phyloP scores from a whole-genome alignment of 2,113 vertebrate genomes.

The Lates calcarifer region DNA sequence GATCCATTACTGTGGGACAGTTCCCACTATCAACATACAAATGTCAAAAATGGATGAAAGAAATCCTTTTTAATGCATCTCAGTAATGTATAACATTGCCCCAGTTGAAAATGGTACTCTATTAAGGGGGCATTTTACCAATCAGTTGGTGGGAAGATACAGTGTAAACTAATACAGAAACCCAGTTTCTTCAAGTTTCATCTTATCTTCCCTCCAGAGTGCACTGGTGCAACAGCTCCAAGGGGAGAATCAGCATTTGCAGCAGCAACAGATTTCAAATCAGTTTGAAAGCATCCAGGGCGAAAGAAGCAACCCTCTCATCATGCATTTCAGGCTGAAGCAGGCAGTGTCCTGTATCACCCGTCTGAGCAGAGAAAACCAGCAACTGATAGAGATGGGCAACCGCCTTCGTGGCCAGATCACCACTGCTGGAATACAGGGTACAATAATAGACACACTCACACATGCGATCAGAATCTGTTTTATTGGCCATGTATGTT shows the following conservation, averaged over 20 bases:
- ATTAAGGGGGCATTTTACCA: not conserved
- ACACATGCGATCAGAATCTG: no score
- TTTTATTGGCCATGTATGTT: no score
- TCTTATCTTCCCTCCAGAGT: conserved; percentile 68
- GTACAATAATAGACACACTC: conserved; percentile 66
- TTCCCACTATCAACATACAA: not conserved
- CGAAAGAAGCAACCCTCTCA: conserved; percentile 4
- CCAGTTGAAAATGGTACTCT: not conserved
- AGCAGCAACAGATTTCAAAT: conserved; percentile 52
- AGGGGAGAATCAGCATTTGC: conserved; percentile 62
- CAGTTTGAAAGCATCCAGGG: not conserved
- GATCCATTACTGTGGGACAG: not conserved
- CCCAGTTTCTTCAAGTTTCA: not conserved
- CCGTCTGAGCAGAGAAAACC: conserved; percentile 86
- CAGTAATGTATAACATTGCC: not conserved
- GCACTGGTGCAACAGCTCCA: conserved; percentile 51
- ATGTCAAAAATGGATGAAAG: not conserved
- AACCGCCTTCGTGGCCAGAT: conserved; percentile 88
- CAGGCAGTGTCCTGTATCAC: conserved; percentile 85
- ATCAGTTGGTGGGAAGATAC: not conserved
- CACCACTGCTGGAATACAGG: conserved; percentile 63
- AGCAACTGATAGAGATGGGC: conserved; percentile 90
- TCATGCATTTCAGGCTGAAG: conserved; percentile 83
- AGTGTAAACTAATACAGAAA: not conserved
- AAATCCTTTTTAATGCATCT: not conserved